Base-by-base conservation (phyloP, 2,113 vertebrate species). In the Pollimyrus isidori region DNA sequence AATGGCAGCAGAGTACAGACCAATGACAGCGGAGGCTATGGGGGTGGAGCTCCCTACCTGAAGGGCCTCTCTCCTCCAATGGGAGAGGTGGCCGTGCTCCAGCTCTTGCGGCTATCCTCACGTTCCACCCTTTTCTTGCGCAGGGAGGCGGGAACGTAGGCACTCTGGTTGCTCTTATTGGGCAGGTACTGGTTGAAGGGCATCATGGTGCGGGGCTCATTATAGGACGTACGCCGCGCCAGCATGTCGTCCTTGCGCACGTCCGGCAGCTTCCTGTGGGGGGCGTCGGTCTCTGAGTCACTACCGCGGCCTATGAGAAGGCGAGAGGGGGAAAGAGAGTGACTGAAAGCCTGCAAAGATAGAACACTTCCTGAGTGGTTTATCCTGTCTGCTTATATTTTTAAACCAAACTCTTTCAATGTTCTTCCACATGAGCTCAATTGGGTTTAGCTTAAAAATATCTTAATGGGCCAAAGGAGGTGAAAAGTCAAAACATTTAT, bases 141-240 rank as follows among this genome's bases (percentile, higher is more conserved):
- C 48, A 98, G 96, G 0, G 97, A 96, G 10, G 96, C 94, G 0
- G 97, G 97, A 91, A 98, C 89, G 7, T 98, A 99, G 91, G 96
- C 95, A 26, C 95, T 96, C 95, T 97, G 97, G 91, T 99, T 99
- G 92, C 94, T 96, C 90, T 98, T 97, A 94, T 99, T 99, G 0
- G 98, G 98, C 91, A 99, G 97, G 93, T 99, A 99, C 95, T 99
- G 98, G 94, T 99, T 99, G 91, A 99, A 99, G 92, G 97, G 97
- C 93, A 98, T 93, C 91, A 95, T 96, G 94, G 95, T 96, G 90
- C 97, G 97, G 5, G 97, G 96, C 91, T 99, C 98, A 56, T 96
- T 95, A 0, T 95, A 97, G 90, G 97, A 97, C 5, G 97, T 96
- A 91, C 98, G 94, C 86, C 98, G 95, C 0, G 98, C 97, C 90